Percentiles rank a stretch among this genome's conserved stretches.
Evolutionary conservation across 1,140 invertebrate genomes (phyloP).

Genomic region (Drosophila elegans): DNA sequence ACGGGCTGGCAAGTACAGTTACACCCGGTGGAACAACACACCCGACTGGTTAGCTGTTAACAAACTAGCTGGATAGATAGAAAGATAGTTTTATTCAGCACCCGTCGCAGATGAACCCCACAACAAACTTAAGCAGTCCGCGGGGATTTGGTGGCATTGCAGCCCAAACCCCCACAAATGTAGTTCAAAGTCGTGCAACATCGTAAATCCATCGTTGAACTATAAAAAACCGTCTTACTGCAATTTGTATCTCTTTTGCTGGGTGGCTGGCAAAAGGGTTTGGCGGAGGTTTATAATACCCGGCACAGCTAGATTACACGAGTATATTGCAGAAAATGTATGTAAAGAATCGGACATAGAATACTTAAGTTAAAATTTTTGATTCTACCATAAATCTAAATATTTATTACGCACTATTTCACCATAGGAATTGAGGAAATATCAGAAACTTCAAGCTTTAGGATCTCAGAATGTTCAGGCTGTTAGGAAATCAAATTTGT

Average conservation of each 20-base stretch:
- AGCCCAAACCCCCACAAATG: slow-evolving; percentile 57
- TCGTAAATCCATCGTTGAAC: slow-evolving; percentile 83
- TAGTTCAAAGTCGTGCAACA: slow-evolving; percentile 82
- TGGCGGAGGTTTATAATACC: slow-evolving; percentile 5
- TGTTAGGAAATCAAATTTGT: too few species aligned
- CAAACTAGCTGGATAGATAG: slow-evolving; percentile 42
- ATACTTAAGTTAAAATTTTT: too few species aligned
- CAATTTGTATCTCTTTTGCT: slow-evolving; percentile 77
- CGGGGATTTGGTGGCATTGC: slow-evolving; percentile 32
- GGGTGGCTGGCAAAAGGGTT: slow-evolving; percentile 46
- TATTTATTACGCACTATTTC: too few species aligned
- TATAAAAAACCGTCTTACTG: slow-evolving; percentile 79
- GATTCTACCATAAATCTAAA: too few species aligned
- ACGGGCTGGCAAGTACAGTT: slow-evolving; percentile 52
- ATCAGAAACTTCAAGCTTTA: too few species aligned
- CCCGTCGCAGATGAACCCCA: slow-evolving; percentile 15
- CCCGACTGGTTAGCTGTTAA: slow-evolving; percentile 59
- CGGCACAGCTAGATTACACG: background rate
- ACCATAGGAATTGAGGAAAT: too few species aligned
- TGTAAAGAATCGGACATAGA: too few species aligned
- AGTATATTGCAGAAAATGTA: background rate
- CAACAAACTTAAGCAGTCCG: slow-evolving; percentile 50
- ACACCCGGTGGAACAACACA: slow-evolving; percentile 31
- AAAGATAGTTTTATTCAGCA: slow-evolving; percentile 50
- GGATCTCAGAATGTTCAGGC: too few species aligned